Evolutionary conservation across 2,113 vertebrate species (phyloP), one percentile per base, ranked within the genome.

Genomic region (Siniperca chuatsi): DNA sequence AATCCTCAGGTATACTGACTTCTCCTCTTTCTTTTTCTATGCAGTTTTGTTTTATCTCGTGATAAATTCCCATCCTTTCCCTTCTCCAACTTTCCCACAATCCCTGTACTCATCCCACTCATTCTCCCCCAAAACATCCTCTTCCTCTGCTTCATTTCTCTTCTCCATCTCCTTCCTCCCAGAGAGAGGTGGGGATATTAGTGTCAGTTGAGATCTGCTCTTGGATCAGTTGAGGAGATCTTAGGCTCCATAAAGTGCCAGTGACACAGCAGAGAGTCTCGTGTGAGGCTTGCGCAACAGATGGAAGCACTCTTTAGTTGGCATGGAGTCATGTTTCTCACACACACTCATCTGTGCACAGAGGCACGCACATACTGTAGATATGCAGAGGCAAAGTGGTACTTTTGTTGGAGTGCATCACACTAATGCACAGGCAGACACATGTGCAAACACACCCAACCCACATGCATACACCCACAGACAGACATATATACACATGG

Each of bases 1-100:
- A 77, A 93, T 96, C 48, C 91, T 96, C 84, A 96, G 97, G 97
- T 98, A 95, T 55, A 71, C 42, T 33, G n/a, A 55, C 40, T 37
- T 62, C 48, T 75, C 29, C 54, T 57, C 50, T 58, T 61, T 68
- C 35, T 64, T 55, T 71, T 70, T 46, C 23, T 52, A 37, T 64
- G 29, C n/a, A 8, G 21, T 74, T 23, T 3, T 23, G 10, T 52
- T 50, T 40, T 25, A 23, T 46, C 42, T 75, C 1, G n/a, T 64
- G 16, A 82, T 42, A 54, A 61, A 64, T 78, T 65, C 37, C 50
- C 73, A 52, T 68, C 48, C 61, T 71, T 48, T 85, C 46, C 20
- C 61, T 70, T 73, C 73, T 79, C 76, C 55, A 72, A 57, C 81
- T 83, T 88, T 84, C 58, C 78, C 78, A 78, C 81, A 75, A 82